phyloP scores from a whole-genome alignment of 2,113 vertebrate species.

The Sylvietta virens region DNA sequence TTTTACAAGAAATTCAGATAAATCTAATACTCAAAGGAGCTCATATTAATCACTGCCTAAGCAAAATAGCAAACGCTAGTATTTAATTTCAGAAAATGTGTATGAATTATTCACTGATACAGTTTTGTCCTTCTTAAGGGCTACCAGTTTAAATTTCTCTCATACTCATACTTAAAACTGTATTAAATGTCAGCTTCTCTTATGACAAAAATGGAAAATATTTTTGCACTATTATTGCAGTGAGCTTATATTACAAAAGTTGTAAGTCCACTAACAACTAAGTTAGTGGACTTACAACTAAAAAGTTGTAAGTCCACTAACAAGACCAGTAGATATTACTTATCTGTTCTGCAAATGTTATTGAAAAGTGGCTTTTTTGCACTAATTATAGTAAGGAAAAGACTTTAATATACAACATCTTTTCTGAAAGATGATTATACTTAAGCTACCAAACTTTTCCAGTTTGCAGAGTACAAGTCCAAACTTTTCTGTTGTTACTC shows the following conservation, averaged over 20 bases:
- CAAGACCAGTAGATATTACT: neutral
- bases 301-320: neutral
- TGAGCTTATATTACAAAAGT: neutral
- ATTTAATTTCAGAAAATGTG: neutral
- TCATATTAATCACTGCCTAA: neutral
- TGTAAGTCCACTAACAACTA: neutral
- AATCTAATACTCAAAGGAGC: neutral
- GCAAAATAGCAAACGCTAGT: neutral
- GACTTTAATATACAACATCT: neutral
- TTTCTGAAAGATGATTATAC: neutral
- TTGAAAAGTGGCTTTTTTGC: neutral
- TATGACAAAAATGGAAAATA: neutral
- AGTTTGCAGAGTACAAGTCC: neutral
- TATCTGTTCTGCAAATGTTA: neutral
- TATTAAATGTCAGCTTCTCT: neutral
- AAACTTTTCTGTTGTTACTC: neutral
- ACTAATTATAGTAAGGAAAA: neutral
- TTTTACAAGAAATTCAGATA: neutral
- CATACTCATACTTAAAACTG: neutral
- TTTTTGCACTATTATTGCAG: neutral
- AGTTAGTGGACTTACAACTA: too few relatives aligned
- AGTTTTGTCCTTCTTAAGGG: neutral
- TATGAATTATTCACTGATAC: neutral
- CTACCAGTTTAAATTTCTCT: neutral
- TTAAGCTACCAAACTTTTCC: neutral